Percentiles rank a stretch among this genome's conserved stretches.
phyloP scores from a whole-genome alignment of 1,140 invertebrate species.

The Oryctes rhinoceros region DNA sequence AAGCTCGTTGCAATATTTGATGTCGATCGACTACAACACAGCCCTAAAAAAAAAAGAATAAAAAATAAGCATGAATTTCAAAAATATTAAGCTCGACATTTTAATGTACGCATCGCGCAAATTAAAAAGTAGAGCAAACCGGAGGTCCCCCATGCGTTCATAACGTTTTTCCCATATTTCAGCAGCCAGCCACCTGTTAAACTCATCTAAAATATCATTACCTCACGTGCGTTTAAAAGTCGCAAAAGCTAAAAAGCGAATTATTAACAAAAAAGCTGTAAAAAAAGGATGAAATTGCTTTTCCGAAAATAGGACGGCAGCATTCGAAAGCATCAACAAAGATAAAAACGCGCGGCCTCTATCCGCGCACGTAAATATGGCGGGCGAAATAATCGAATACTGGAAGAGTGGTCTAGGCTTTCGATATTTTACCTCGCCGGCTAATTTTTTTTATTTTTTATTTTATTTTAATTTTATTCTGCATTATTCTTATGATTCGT shows the following conservation, averaged over 20 bases:
- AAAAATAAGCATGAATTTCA: neutral
- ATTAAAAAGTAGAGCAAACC: neutral
- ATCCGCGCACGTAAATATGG: conserved; percentile 14
- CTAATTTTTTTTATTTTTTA: conserved; percentile 24
- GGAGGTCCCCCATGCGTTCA: neutral
- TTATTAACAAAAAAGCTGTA: conserved; percentile 14
- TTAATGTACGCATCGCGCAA: neutral
- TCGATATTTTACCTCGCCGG: conserved; percentile 7
- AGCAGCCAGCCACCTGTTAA: neutral
- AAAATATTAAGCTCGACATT: neutral
- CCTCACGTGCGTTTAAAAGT: neutral
- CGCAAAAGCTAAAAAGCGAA: neutral
- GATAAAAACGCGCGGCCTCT: neutral
- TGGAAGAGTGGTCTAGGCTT: neutral
- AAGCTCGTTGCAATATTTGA: no score
- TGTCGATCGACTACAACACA: neutral
- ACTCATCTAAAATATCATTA: conserved; percentile 4
- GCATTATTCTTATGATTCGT: no score
- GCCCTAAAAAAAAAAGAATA: neutral
- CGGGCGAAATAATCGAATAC: conserved; percentile 4
- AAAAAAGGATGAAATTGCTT: conserved; percentile 20
- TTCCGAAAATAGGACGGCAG: conserved; percentile 2
- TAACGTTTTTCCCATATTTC: neutral
- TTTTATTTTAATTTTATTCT: no score
- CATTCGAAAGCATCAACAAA: neutral